A percentile compares a stretch with the other conserved stretches of the same genome.
phyloP scores from a whole-genome alignment of 2,888 invertebrate genomes.

The Orgyia antiqua region DNA sequence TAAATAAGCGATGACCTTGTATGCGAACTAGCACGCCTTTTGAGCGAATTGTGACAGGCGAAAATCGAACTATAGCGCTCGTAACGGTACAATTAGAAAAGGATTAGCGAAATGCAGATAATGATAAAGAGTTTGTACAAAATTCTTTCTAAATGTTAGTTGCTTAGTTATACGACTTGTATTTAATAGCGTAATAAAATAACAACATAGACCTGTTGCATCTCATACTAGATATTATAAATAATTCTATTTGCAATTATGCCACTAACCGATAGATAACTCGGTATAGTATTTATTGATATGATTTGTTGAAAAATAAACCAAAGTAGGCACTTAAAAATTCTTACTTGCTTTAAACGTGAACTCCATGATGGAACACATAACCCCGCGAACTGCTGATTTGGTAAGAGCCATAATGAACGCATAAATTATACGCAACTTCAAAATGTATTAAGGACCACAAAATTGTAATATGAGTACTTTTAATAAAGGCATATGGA shows the following conservation, averaged over 20 bases:
- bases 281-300: too few relatives aligned
- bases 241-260: too few relatives aligned
- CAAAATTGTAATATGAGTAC: constrained; percentile 29
- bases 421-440: constrained; percentile 7
- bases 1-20: constrained; percentile 35
- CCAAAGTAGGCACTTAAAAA: background rate
- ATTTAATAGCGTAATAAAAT: too few relatives aligned
- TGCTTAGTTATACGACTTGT: too few relatives aligned
- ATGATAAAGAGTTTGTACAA: too few relatives aligned
- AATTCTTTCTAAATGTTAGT: too few relatives aligned
- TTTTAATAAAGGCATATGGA: constrained; percentile 44
- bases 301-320: too few relatives aligned
- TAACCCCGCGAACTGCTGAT: constrained; percentile 66
- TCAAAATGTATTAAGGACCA: constrained; percentile 12
- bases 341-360: constrained; percentile 75
- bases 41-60: constrained; percentile 30
- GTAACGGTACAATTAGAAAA: constrained; percentile 30
- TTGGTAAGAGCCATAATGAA: constrained; percentile 60
- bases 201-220: too few relatives aligned
- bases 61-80: constrained; percentile 32
- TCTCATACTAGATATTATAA: too few relatives aligned
- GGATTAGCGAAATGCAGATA: constrained; percentile 20
- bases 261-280: too few relatives aligned
- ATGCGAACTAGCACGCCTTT: constrained; percentile 24
- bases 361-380: constrained; percentile 73